phyloP scores from a whole-genome alignment of 2,113 vertebrate genomes.

The Cinclus mexicanus region DNA sequence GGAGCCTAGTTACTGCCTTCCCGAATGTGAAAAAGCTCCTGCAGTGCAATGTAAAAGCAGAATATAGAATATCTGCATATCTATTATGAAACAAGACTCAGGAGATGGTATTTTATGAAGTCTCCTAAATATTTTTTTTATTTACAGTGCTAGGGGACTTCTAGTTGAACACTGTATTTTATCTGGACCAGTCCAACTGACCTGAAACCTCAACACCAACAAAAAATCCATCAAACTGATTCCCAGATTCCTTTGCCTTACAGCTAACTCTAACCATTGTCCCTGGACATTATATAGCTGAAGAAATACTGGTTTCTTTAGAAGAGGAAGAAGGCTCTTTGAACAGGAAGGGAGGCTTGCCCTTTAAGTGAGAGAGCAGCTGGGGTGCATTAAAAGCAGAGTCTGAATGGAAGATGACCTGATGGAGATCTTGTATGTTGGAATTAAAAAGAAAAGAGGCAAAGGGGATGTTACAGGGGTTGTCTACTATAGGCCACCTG shows the following conservation, averaged over 20 bases:
- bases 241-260: neutral
- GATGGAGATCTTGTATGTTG: neutral
- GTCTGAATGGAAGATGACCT: neutral
- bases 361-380: neutral
- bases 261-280: rapidly evolving
- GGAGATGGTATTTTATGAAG: neutral
- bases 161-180: neutral
- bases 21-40: neutral
- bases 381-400: neutral
- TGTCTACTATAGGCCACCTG: neutral
- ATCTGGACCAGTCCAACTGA: neutral
- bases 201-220: neutral
- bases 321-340: neutral
- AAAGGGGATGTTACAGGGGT: neutral
- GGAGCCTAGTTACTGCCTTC: neutral
- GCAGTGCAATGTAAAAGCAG: neutral
- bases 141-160: neutral
- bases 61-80: neutral
- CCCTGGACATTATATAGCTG: neutral
- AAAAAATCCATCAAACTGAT: neutral
- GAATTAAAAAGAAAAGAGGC: neutral
- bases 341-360: neutral
- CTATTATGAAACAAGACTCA: neutral
- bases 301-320: neutral
- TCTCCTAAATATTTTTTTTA: neutral